Percentiles rank a stretch among this genome's conserved stretches.
Evolutionary conservation across 2,113 vertebrate genomes (phyloP).

Genomic region (Ceyx margarethae): DNA sequence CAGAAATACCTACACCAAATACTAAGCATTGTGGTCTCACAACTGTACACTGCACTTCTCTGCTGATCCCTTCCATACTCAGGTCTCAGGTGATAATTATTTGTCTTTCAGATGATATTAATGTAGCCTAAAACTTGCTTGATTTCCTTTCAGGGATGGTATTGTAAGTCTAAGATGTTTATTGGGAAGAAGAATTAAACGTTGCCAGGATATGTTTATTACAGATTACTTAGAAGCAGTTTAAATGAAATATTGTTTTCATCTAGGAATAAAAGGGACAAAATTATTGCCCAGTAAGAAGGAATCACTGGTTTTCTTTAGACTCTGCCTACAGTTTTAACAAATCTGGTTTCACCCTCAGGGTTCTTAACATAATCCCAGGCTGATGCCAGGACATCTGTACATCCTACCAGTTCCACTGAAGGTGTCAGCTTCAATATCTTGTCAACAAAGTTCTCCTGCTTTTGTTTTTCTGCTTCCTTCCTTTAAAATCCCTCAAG

Average conservation of each 20-base stretch:
- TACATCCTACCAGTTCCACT: background rate
- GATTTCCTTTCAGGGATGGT: background rate
- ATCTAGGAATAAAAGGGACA: background rate
- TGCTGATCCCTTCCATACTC: background rate
- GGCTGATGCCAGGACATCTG: background rate
- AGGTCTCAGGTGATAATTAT: background rate
- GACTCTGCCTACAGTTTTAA: background rate
- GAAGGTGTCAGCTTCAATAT: background rate
- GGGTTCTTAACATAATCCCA: background rate
- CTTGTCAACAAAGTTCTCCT: background rate
- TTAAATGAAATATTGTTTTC: background rate
- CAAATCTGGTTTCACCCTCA: background rate
- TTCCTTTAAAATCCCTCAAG: background rate
- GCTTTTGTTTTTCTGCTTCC: background rate
- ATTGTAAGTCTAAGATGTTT: background rate
- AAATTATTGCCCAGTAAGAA: background rate
- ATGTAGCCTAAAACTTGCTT: background rate
- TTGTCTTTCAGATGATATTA: background rate
- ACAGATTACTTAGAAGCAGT: background rate
- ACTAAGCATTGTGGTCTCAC: background rate
- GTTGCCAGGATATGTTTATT: background rate
- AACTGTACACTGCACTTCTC: background rate
- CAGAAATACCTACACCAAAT: background rate
- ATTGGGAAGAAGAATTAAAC: background rate
- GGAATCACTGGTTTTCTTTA: background rate